Evolutionary conservation across 2,888 invertebrate species (phyloP).

Genomic region (Nysson spinosus): DNA sequence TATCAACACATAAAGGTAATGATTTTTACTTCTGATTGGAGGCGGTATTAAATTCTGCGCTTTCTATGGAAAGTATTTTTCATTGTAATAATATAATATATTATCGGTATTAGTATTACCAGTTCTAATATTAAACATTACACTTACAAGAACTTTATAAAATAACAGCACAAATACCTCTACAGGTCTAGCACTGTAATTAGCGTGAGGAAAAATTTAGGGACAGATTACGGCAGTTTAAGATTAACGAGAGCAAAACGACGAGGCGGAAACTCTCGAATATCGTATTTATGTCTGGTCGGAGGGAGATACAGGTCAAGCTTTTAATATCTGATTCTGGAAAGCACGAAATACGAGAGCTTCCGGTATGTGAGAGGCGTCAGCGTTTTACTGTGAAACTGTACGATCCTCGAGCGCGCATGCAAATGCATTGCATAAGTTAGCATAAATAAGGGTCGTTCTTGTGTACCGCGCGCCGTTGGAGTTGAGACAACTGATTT

Average conservation of each 20-base stretch:
- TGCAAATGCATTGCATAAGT: slow-evolving; percentile 57
- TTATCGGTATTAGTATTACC: too few species aligned
- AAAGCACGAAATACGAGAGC: slow-evolving; percentile 2
- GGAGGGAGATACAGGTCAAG: neutral
- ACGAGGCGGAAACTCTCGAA: neutral
- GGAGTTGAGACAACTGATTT: slow-evolving; percentile 42
- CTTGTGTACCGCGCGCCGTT: slow-evolving; percentile 7
- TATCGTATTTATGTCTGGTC: neutral
- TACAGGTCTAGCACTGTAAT: too few species aligned
- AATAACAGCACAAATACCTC: too few species aligned
- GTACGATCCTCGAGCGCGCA: slow-evolving; percentile 22
- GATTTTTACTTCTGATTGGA: too few species aligned
- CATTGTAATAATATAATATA: too few species aligned
- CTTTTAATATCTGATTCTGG: slow-evolving; percentile 51
- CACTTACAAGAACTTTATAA: too few species aligned
- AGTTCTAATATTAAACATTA: too few species aligned
- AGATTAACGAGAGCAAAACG: slow-evolving; percentile 16
- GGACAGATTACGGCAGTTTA: too few species aligned
- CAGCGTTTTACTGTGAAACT: slow-evolving; percentile 24
- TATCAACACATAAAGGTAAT: too few species aligned
- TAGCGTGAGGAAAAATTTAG: too few species aligned
- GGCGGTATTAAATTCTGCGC: too few species aligned
- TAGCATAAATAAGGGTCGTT: slow-evolving; percentile 56
- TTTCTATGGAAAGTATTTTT: too few species aligned
- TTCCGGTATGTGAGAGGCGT: slow-evolving; percentile 4